Evolutionary conservation across 2,113 vertebrate genomes (phyloP).

Genomic region (Ctenodactylus gundi): DNA sequence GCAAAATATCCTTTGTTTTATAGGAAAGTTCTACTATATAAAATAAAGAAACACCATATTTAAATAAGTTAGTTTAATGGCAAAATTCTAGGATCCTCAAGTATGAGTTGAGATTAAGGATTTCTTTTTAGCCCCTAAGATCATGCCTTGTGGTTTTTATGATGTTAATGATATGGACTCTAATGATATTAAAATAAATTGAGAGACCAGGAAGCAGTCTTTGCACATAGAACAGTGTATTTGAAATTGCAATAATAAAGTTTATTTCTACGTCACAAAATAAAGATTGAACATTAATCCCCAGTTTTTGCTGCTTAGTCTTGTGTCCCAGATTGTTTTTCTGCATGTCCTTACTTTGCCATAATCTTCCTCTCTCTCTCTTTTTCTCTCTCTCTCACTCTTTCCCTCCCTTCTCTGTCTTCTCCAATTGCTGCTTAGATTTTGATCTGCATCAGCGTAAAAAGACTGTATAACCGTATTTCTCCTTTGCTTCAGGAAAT

Average conservation of each 20-base stretch:
- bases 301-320: neutral
- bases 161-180: neutral
- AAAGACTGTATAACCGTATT: slow-evolving; percentile 52
- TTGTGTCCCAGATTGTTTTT: neutral
- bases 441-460: slow-evolving; percentile 5
- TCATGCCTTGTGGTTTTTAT: neutral
- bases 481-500: slow-evolving; percentile 86
- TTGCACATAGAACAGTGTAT: neutral
- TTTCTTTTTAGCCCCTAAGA: neutral
- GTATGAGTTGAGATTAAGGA: neutral
- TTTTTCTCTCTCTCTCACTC: neutral
- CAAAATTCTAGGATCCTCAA: neutral
- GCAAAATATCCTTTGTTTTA: neutral
- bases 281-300: neutral
- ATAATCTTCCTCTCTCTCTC: neutral
- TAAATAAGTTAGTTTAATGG: neutral
- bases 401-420: neutral
- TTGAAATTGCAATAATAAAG: neutral
- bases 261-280: neutral
- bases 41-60: neutral
- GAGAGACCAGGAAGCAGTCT: neutral
- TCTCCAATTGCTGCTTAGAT: neutral
- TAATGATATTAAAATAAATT: neutral
- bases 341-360: neutral
- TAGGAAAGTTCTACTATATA: neutral